A percentile compares a stretch with the other conserved stretches of the same genome.
Evolutionary conservation across 2,888 invertebrate genomes (phyloP).

Genomic region (Acanthosepion esculentum): DNA sequence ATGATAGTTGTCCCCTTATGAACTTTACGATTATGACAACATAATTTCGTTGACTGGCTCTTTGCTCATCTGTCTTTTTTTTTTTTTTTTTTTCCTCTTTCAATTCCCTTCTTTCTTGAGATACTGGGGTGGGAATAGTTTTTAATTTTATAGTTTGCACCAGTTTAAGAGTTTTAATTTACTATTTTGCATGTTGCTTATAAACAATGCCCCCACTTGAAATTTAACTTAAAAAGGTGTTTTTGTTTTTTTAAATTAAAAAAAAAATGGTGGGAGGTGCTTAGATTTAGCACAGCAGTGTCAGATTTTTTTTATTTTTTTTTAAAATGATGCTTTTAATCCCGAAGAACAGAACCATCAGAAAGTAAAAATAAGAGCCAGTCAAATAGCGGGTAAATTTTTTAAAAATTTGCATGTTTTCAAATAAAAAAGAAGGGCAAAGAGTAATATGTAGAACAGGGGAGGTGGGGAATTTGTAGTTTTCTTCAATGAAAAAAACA

Average conservation of each 20-base stretch:
- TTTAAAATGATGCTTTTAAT: background rate
- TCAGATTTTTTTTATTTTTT: background rate
- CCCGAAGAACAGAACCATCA: background rate
- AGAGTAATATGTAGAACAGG: background rate
- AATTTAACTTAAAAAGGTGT: background rate
- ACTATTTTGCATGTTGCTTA: background rate
- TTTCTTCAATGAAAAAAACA: background rate
- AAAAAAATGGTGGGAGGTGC: background rate
- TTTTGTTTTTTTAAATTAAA: too few relatives aligned
- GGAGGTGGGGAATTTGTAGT: background rate
- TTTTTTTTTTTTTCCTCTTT: background rate
- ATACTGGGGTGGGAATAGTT: background rate
- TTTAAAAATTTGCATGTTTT: background rate
- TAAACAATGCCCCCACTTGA: background rate
- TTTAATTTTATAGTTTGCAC: background rate
- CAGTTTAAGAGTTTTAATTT: background rate
- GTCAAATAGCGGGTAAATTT: background rate
- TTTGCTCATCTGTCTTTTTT: background rate
- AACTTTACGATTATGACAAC: background rate
- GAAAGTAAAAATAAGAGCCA: constrained; percentile 21
- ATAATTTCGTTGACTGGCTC: constrained; percentile 42
- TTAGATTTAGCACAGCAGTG: constrained; percentile 1
- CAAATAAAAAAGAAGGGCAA: background rate
- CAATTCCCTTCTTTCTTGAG: background rate
- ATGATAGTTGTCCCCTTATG: background rate